Evolutionary conservation across 1,140 invertebrate species (phyloP), one percentile per base, ranked within the genome.

Genomic region (Drosophila fuyamai): DNA sequence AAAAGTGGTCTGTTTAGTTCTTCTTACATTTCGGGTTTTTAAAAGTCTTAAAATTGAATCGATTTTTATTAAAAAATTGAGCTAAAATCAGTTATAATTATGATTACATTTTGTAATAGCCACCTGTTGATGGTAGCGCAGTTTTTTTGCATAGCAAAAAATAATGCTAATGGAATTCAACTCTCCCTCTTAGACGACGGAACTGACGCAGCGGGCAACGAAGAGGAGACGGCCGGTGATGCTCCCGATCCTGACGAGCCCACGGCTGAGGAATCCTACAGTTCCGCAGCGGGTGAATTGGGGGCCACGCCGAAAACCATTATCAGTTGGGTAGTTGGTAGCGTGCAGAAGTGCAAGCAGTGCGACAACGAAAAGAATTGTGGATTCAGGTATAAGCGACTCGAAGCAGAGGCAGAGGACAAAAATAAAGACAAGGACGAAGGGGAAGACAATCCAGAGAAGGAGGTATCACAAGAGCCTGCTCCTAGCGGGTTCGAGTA

Each of bases 291-390:
- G 7, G 73, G 55, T 5, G 90, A 90, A 40, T 41, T 67, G 7
- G 84, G 79, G 13, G 23, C 70, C 6, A 8, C 61, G 8, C 36
- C 82, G 0, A 92, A 92, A 58, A 78, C 62, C 10, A 90, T 91
- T 27, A 92, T 92, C n/a, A 62, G 74, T 32, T 92, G 88, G 85
- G 81, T 92, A 48, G 84, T 92, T 13, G 80, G 75, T 23, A 79
- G 63, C 27, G 62, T 50, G 8, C 66, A 90, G n/a, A 84, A 79
- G 16, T 92, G 92, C 59, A 47, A 47, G 8, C 86, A 84, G 65
- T 92, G 92, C 40, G 80, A 63, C 6, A 61, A 47, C 14, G 75
- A 81, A 8, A 92, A 92, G 62, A 38, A 10, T 10, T 92, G 92
- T 35, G 83, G 86, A 2, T 92, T 83, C 59, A 81, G 91, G 8